A percentile compares a stretch with the other conserved stretches of the same genome.
Conservation (phyloP, 2,797 vertebrate genomes). For the Helicolenus hilgendorfi region DNA sequence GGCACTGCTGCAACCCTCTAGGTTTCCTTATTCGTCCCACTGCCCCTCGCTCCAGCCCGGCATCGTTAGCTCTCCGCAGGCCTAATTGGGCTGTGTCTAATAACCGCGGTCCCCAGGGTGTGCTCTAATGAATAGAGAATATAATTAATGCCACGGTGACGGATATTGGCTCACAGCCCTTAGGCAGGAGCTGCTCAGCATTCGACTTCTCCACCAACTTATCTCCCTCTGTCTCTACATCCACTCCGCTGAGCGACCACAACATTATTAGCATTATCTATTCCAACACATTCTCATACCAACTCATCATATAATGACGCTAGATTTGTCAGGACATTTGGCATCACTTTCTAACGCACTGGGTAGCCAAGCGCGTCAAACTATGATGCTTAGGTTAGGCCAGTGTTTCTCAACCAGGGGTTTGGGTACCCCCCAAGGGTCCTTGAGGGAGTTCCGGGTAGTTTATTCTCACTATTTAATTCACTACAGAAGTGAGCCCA, state of each 20-base stretch:
- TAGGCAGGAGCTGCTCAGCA: constrained; percentile 72
- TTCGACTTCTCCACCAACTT: constrained; percentile 69
- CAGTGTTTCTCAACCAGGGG: too few relatives aligned
- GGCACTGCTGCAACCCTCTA: constrained; percentile 50
- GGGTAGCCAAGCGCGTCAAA: too few relatives aligned
- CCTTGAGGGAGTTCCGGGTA: too few relatives aligned
- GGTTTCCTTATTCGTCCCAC: constrained; percentile 66
- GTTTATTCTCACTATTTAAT: too few relatives aligned
- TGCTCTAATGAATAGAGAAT: constrained; percentile 87
- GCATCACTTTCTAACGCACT: too few relatives aligned
- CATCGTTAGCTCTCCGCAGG: constrained; percentile 83
- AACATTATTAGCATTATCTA: constrained; percentile 3
- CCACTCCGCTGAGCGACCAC: constrained; percentile 3
- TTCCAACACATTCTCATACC: neutral
- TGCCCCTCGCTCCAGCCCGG: constrained; percentile 62
- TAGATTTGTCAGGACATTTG: neutral
- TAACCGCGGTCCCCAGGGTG: constrained; percentile 78
- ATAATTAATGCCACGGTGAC: constrained; percentile 88
- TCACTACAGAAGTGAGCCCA: too few relatives aligned
- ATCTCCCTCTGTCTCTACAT: constrained; percentile 60
- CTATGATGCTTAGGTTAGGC: too few relatives aligned
- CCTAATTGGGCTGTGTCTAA: constrained; percentile 89
- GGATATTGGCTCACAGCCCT: constrained; percentile 81
- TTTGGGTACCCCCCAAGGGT: too few relatives aligned
- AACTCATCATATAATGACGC: neutral